A percentile compares a stretch with the other conserved stretches of the same genome.
Conservation (phyloP, 2,797 vertebrate genomes). For the Loriculus beryllinus region DNA sequence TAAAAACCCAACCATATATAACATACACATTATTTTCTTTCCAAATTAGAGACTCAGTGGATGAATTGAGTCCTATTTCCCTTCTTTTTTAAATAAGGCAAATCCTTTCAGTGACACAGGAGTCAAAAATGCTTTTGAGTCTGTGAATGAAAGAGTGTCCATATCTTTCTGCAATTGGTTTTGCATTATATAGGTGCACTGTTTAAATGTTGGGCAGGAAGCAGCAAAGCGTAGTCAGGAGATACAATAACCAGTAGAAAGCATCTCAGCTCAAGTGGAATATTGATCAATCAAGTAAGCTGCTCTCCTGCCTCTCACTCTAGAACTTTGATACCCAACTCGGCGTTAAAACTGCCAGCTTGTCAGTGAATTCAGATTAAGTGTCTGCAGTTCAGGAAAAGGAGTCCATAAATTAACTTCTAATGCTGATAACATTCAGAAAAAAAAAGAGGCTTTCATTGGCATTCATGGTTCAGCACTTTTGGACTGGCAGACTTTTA, state of each 20-base stretch:
- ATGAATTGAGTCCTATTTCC: neutral
- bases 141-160: neutral
- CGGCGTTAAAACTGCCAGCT: slow-evolving; percentile 19
- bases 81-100: neutral
- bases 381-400: slow-evolving; percentile 37
- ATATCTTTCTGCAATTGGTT: neutral
- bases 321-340: slow-evolving; percentile 18
- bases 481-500: neutral
- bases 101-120: neutral
- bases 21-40: neutral
- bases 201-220: slow-evolving; percentile 4
- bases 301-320: neutral
- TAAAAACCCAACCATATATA: neutral
- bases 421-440: slow-evolving; percentile 5
- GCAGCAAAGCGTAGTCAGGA: slow-evolving; percentile 32
- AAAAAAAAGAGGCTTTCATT: slow-evolving; percentile 18
- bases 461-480: slow-evolving; percentile 28
- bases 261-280: slow-evolving; percentile 1
- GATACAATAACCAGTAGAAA: neutral
- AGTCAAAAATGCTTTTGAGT: slow-evolving; percentile 19
- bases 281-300: slow-evolving; percentile 33
- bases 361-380: slow-evolving; percentile 44
- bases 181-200: neutral
- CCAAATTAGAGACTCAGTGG: neutral
- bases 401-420: slow-evolving; percentile 60